Percentiles rank a stretch among this genome's conserved stretches.
These are phyloP conservation scores for Drosophila neotestacea DNA, from an alignment of 2,888 invertebrate genomes.

Conservation along the genomic window DNA sequence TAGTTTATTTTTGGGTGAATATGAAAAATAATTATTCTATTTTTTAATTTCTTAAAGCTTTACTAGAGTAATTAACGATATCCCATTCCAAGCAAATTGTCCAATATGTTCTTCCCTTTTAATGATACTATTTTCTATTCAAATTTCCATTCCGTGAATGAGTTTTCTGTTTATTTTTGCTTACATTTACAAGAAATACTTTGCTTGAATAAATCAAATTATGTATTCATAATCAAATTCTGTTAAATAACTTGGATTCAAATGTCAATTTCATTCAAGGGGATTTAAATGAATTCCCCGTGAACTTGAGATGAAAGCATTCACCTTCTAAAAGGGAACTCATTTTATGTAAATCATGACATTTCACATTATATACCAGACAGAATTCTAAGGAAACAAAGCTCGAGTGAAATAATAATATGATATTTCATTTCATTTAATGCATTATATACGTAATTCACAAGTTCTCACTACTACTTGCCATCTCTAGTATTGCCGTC, in stretches of 20 bases:
- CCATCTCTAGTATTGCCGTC: constrained; percentile 1
- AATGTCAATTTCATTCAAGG: constrained; percentile 6
- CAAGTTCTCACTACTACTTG: constrained; percentile 1
- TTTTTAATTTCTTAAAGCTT: no score
- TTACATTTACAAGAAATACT: neutral
- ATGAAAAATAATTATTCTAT: no score
- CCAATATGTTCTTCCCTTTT: neutral
- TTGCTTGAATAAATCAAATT: neutral
- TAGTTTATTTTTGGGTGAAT: no score
- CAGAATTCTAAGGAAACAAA: constrained; percentile 6
- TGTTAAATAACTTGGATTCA: neutral
- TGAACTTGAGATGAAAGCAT: neutral
- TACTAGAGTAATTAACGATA: no score
- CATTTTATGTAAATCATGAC: neutral
- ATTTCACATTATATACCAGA: neutral
- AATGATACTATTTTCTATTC: no score
- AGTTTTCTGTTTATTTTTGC: neutral
- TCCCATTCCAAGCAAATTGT: neutral
- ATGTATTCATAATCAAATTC: neutral
- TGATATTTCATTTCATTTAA: constrained; percentile 16
- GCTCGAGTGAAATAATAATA: constrained; percentile 31
- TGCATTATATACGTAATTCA: constrained; percentile 10
- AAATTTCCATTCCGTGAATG: no score
- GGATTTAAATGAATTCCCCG: neutral
- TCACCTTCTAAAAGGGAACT: neutral